phyloP scores from a whole-genome alignment of 2,113 vertebrate genomes.

The Heterotilapia buettikoferi region DNA sequence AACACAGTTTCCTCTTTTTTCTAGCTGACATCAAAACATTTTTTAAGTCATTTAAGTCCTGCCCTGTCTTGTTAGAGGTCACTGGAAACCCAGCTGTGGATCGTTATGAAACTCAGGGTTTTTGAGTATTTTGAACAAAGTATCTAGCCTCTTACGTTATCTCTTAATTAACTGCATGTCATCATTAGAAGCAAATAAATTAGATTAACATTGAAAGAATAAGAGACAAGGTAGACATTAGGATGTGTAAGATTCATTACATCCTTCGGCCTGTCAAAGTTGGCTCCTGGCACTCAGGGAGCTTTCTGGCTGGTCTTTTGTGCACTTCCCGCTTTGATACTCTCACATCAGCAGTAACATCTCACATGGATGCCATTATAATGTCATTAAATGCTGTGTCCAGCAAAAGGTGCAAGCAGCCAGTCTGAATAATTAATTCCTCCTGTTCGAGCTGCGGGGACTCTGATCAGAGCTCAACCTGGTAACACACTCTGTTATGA shows the following conservation, averaged over 20 bases:
- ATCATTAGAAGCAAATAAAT: not conserved
- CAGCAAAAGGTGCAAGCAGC: slow-evolving; percentile 26
- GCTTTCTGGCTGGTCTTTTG: slow-evolving; percentile 22
- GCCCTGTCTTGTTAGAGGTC: slow-evolving; percentile 5
- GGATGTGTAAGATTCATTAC: not conserved
- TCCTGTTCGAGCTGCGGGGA: slow-evolving; percentile 19
- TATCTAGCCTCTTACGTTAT: slow-evolving; percentile 34
- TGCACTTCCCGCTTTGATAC: slow-evolving; percentile 41
- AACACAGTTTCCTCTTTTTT: not conserved
- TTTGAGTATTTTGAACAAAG: slow-evolving; percentile 27
- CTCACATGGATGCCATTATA: slow-evolving; percentile 46
- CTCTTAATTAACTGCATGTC: not conserved
- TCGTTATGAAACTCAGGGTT: not conserved
- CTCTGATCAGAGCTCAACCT: slow-evolving; percentile 41
- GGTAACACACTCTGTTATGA: slow-evolving; percentile 45
- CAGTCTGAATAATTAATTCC: slow-evolving; percentile 61
- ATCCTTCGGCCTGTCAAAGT: not conserved
- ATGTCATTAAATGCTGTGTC: slow-evolving; percentile 49
- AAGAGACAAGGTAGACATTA: not conserved
- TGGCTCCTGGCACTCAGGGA: not conserved
- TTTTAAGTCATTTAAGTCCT: not conserved
- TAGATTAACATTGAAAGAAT: not conserved
- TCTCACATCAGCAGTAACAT: slow-evolving; percentile 41
- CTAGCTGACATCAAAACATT: not conserved
- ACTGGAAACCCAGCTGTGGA: not conserved